Conservation (phyloP, 2,888 invertebrate species). For the Mimas tiliae region DNA sequence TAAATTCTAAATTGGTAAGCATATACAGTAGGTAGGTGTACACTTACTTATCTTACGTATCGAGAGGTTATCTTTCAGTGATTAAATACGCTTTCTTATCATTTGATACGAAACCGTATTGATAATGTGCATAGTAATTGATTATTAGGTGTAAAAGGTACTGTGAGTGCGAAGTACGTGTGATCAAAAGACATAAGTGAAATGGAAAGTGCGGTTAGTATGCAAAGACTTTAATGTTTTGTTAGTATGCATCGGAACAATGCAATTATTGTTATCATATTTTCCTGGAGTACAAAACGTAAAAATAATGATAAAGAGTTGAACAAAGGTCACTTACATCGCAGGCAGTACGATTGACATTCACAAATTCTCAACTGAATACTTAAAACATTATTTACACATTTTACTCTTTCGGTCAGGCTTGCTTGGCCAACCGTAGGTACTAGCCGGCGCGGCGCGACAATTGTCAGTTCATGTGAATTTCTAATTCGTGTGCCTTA, state of each 20-base stretch:
- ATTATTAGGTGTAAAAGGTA: slow-evolving; percentile 22
- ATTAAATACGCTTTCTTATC: slow-evolving; percentile 37
- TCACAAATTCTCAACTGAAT: slow-evolving; percentile 30
- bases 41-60: slow-evolving; percentile 20
- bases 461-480: background rate
- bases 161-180: slow-evolving; percentile 12
- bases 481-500: background rate
- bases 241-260: no score
- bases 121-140: slow-evolving; percentile 33
- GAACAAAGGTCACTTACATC: slow-evolving; percentile 38
- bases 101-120: slow-evolving; percentile 37
- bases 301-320: slow-evolving; percentile 33
- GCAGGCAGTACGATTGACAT: slow-evolving; percentile 32
- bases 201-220: slow-evolving; percentile 49
- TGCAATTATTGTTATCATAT: slow-evolving; percentile 5
- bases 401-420: background rate
- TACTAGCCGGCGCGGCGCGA: background rate
- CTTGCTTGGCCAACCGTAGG: no score
- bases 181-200: slow-evolving; percentile 48
- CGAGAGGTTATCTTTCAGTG: slow-evolving; percentile 36
- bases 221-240: no score
- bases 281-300: slow-evolving; percentile 24
- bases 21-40: slow-evolving; percentile 30
- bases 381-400: background rate
- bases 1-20: slow-evolving; percentile 58